Evolutionary conservation across 2,113 vertebrate species (phyloP), one percentile per base, ranked within the genome.

Genomic region (Sitta europaea): DNA sequence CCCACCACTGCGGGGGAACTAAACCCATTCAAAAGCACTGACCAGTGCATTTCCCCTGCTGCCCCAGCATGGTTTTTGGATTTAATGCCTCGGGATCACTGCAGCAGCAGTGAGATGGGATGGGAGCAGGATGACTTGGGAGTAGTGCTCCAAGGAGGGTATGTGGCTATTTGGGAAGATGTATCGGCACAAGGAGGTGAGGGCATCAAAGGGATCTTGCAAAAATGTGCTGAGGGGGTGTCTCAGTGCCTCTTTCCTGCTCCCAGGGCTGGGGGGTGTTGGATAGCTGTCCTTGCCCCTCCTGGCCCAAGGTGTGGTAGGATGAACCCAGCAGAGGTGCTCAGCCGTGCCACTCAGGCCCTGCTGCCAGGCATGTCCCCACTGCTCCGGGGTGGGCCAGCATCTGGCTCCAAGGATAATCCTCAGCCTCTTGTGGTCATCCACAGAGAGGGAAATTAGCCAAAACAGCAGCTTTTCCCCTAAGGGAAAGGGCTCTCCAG

Each of bases 101-200:
- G 17, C 47, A 71, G 70, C 36, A 58, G 80, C 53, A 31, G 23
- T 35, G 54, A 13, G 40, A 8, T 80, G 54, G 28, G 62, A 59
- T 20, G 3, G 43, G 28, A 55, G 21, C 2, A 1, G 47, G 31
- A 45, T 45, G 19, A 5, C 31, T 5, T 0, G 11, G 54, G 50
- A 84, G 47, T 19, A 23, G 15, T 6, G 9, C 8, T 5, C 40
- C 7, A 1, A 8, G 43, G 28, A 80, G n/a, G 27, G 21, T 23
- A 3, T 4, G 14, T 12, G 7, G 12, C 7, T 5, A 12, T 70
- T 68, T 55, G 5, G 8, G 40, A 68, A 61, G 45, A 21, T 81
- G 50, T 36, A 22, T 20, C 66, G 8, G 35, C 47, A 35, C 28
- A 11, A 31, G 36, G 19, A 93, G 40, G 6, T 40, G 25, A 5